Base-by-base conservation (phyloP, 2,113 vertebrate species). In the Hyperopisus bebe region DNA sequence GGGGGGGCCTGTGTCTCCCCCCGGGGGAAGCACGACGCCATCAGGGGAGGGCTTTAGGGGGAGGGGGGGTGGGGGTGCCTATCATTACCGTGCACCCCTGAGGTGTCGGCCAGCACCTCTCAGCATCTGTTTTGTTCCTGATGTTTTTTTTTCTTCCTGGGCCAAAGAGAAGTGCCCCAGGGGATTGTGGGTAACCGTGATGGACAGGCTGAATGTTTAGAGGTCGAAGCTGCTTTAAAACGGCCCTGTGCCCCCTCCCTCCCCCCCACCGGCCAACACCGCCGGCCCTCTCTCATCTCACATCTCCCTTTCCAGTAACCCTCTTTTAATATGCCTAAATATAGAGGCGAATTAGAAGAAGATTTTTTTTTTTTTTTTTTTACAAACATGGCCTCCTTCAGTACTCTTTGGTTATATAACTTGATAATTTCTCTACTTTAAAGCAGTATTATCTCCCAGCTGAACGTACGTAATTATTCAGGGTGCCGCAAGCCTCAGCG, bases 81-180 rank as follows among this genome's bases (percentile, higher is more conserved):
- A 70, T 95, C 94, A 95, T 95, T 94, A 92, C 94, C 94, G 94
- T 94, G 94, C 94, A 93, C 92, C 92, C 94, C 92, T 93, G 93
- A 93, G 94, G 94, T 94, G 94, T 83, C 91, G 92, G 92, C 91
- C 92, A 93, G 90, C 90, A 89, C 44, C 92, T 93, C 92, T 92
- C 92, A 93, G 95, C 94, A 93, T 95, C 94, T 95, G 94, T 95
- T 95, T 93, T 91, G 93, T 92, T 93, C 66, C 47, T 87, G 8
- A 91, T 93, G 92, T 94, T 94, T 90, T 93, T 92, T 66, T 35
- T 39, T 91, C 92, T 93, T 90, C 90, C 90, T 90, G 90, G 91
- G 88, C 91, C 93, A 91, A 94, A 92, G 93, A 94, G 92, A 93
- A 90, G 90, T 58, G 92, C 92, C 93, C 92, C 93, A 88, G 90